These are phyloP conservation scores for Rhynchomys soricoides DNA, from an alignment of 2,113 vertebrate species.

Conservation along the genomic window DNA sequence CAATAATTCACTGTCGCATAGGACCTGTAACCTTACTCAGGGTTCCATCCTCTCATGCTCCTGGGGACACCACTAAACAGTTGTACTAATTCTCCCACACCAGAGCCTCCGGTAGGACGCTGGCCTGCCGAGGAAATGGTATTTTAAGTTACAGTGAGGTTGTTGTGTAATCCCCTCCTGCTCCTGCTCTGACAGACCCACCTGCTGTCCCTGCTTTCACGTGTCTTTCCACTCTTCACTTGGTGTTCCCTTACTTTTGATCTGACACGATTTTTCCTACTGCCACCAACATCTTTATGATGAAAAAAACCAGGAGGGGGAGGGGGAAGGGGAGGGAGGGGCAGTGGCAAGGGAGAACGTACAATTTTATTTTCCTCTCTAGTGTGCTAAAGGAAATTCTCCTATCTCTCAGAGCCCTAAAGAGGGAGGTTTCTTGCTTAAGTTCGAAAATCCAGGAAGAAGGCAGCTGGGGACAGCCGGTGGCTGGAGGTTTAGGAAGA, in stretches of 20 bases:
- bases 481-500: neutral
- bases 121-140: neutral
- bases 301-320: too few species aligned
- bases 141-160: slow-evolving; percentile 41
- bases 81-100: neutral
- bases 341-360: neutral
- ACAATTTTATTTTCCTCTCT: slow-evolving; percentile 4
- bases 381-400: slow-evolving; percentile 26
- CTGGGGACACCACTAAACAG: neutral
- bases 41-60: neutral
- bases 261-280: slow-evolving; percentile 7
- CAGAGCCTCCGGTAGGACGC: neutral
- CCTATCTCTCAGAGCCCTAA: neutral
- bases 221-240: slow-evolving; percentile 18
- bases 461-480: neutral
- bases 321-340: neutral
- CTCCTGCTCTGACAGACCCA: neutral
- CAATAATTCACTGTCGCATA: neutral
- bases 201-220: neutral
- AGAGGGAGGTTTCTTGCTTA: neutral
- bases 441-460: neutral
- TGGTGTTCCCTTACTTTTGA: slow-evolving; percentile 46
- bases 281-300: slow-evolving; percentile 27
- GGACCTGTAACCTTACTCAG: neutral
- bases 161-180: neutral